Percentiles rank a stretch among this genome's conserved stretches.
Evolutionary conservation across 2,888 invertebrate genomes (phyloP).

Genomic region (Macropis europaea): DNA sequence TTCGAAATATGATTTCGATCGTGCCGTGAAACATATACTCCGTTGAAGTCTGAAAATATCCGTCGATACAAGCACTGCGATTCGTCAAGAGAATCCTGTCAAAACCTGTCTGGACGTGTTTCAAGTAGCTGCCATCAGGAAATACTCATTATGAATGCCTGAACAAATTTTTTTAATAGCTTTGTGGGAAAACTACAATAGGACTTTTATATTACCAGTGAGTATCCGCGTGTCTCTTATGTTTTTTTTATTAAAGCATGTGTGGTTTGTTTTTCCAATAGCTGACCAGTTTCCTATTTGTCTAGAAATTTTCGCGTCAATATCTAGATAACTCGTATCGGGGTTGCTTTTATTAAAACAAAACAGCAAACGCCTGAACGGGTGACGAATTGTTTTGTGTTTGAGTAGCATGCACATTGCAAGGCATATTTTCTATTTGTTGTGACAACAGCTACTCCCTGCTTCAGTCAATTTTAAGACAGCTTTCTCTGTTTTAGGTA

Average conservation of each 20-base stretch:
- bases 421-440: neutral
- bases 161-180: slow-evolving; percentile 16
- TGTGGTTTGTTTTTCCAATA: neutral
- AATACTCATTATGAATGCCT: slow-evolving; percentile 42
- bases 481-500: slow-evolving; percentile 20
- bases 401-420: neutral
- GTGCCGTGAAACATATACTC: slow-evolving; percentile 7
- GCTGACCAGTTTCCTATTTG: neutral
- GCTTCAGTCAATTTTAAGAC: neutral
- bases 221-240: neutral
- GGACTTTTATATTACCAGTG: slow-evolving; percentile 17
- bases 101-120: slow-evolving; percentile 63
- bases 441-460: neutral
- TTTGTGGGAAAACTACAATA: neutral
- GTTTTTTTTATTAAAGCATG: neutral
- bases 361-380: neutral
- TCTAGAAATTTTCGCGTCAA: neutral
- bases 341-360: neutral
- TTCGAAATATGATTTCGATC: slow-evolving; percentile 22
- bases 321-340: neutral
- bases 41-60: neutral
- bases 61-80: neutral
- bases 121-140: slow-evolving; percentile 56
- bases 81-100: slow-evolving; percentile 39
- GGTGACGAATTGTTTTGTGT: neutral